These are phyloP conservation scores for Alaudala cheleensis DNA, from an alignment of 2,113 vertebrate species.

Conservation along the genomic window DNA sequence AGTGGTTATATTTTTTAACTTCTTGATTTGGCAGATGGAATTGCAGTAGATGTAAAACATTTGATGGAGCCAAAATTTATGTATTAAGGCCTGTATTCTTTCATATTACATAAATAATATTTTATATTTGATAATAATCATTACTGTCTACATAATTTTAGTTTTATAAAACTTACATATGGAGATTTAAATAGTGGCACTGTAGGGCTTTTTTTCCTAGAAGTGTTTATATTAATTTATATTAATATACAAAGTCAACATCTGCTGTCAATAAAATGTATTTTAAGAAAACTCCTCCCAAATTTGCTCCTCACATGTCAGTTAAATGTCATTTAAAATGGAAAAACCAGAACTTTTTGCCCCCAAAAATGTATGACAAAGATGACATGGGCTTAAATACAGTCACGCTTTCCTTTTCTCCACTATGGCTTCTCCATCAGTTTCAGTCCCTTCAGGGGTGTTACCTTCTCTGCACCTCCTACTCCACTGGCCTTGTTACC, in stretches of 20 bases:
- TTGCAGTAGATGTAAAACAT: not conserved
- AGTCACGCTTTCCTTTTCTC: fast-evolving
- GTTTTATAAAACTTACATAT: not conserved
- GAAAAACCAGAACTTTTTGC: not conserved
- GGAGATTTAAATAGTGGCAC: not conserved
- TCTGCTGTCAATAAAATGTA: not conserved
- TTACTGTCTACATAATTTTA: not conserved
- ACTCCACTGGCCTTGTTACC: not conserved
- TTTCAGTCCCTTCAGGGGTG: fast-evolving
- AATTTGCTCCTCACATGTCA: not conserved
- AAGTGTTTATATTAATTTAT: not conserved
- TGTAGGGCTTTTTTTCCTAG: not conserved
- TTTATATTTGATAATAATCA: not conserved
- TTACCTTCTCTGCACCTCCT: not conserved
- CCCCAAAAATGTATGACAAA: not conserved
- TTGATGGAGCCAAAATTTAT: not conserved
- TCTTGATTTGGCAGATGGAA: not conserved
- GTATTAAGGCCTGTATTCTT: not conserved
- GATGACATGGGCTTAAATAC: not conserved
- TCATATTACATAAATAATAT: not conserved
- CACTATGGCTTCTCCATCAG: not conserved
- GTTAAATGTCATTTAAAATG: not conserved
- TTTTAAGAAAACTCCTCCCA: not conserved
- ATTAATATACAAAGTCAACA: not conserved
- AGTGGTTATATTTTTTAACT: not conserved